These are phyloP conservation scores for Petrocephalus microphthalmus DNA, from an alignment of 2,113 vertebrate genomes.

Conservation along the genomic window DNA sequence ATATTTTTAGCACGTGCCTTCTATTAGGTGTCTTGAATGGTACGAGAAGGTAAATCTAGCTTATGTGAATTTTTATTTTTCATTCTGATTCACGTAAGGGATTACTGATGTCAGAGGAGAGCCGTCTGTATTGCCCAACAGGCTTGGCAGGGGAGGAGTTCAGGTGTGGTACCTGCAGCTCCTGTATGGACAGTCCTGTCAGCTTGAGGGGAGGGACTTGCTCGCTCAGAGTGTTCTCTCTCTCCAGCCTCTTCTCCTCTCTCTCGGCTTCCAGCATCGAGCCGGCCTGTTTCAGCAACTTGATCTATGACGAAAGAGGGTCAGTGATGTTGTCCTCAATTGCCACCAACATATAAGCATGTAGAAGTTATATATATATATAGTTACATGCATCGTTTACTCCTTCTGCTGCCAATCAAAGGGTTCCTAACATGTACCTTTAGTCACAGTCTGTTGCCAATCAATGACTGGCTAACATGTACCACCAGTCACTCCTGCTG, in stretches of 20 bases:
- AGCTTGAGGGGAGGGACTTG: conserved; percentile 51
- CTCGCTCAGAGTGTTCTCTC: conserved; percentile 47
- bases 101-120: background rate
- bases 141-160: background rate
- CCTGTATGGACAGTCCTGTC: conserved; percentile 38
- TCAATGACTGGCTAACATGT: too few species aligned
- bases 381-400: too few species aligned
- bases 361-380: too few species aligned
- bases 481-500: too few species aligned
- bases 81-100: background rate
- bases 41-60: background rate
- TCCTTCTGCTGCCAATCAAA: too few species aligned
- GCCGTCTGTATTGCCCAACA: background rate
- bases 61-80: too few species aligned
- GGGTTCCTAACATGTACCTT: too few species aligned
- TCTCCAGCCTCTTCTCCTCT: conserved; percentile 47
- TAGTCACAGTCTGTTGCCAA: background rate
- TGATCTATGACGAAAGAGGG: conserved; percentile 40
- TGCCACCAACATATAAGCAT: background rate
- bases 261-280: conserved; percentile 52
- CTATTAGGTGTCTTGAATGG: background rate
- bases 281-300: conserved; percentile 52
- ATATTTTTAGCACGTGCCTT: background rate
- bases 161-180: conserved; percentile 56
- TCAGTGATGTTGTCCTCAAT: background rate